Conservation (phyloP, 2,797 vertebrate species). For the Haliaeetus vocifer region DNA sequence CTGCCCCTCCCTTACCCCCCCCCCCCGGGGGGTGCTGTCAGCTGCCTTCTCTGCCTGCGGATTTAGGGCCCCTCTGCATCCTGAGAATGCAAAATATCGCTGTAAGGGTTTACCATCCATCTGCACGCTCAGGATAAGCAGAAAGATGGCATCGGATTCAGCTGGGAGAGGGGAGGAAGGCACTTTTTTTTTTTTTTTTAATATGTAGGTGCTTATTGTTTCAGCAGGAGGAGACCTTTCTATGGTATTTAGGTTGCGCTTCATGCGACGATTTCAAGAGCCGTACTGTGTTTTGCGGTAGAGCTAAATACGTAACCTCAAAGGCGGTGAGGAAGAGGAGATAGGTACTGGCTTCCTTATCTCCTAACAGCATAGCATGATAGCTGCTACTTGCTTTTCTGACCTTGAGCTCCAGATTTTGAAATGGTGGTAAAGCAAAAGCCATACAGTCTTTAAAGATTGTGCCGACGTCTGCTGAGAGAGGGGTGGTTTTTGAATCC, state of each 20-base stretch:
- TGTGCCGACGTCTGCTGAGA: background rate
- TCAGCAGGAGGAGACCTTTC: background rate
- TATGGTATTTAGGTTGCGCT: background rate
- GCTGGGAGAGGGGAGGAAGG: background rate
- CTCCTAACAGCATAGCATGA: background rate
- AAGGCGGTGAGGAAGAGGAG: background rate
- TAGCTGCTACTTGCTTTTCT: background rate
- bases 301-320: background rate
- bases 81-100: accelerated
- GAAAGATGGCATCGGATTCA: background rate
- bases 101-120: accelerated
- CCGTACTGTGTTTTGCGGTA: accelerated
- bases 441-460: background rate
- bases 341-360: background rate
- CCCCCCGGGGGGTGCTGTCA: background rate
- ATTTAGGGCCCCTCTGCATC: background rate
- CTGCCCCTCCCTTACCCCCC: too few relatives aligned
- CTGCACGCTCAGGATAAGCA: background rate
- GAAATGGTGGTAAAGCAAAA: background rate
- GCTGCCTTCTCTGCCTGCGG: background rate
- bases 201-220: background rate
- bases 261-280: background rate
- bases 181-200: background rate
- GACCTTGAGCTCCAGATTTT: background rate
- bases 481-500: background rate